phyloP scores from a whole-genome alignment of 2,888 invertebrate genomes.

The Drosophila affinis region DNA sequence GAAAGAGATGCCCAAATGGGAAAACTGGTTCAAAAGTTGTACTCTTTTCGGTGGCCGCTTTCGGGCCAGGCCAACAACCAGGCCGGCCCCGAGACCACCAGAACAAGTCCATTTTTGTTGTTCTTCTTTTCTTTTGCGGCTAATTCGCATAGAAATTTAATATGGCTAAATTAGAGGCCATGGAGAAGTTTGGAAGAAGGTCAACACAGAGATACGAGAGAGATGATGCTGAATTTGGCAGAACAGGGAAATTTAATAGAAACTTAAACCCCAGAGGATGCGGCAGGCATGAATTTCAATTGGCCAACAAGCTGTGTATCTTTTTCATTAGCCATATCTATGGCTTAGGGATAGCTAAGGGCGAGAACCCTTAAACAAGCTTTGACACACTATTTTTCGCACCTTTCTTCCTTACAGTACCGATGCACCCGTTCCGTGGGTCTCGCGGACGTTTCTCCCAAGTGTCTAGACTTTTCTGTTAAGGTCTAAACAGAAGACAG shows the following conservation, averaged over 20 bases:
- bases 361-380: too few relatives aligned
- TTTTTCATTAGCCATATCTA: too few relatives aligned
- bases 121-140: not conserved
- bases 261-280: not conserved
- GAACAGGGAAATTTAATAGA: slow-evolving; percentile 23
- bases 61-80: slow-evolving; percentile 3
- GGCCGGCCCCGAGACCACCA: slow-evolving; percentile 31
- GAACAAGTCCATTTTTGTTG: slow-evolving; percentile 18
- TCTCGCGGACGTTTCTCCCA: too few relatives aligned
- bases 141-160: slow-evolving; percentile 32
- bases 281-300: not conserved
- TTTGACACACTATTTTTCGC: too few relatives aligned
- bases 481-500: too few relatives aligned
- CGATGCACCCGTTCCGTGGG: too few relatives aligned
- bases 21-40: slow-evolving; percentile 63
- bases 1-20: slow-evolving; percentile 19
- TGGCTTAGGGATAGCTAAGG: too few relatives aligned
- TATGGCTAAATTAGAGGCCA: slow-evolving; percentile 25
- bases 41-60: slow-evolving; percentile 11
- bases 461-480: too few relatives aligned
- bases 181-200: slow-evolving; percentile 26
- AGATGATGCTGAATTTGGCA: slow-evolving; percentile 28
- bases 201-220: slow-evolving; percentile 19
- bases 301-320: not conserved
- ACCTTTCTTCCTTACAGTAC: too few relatives aligned